These are phyloP conservation scores for Epinephelus cyanopodus DNA, from an alignment of 2,113 vertebrate genomes.

Conservation along the genomic window DNA sequence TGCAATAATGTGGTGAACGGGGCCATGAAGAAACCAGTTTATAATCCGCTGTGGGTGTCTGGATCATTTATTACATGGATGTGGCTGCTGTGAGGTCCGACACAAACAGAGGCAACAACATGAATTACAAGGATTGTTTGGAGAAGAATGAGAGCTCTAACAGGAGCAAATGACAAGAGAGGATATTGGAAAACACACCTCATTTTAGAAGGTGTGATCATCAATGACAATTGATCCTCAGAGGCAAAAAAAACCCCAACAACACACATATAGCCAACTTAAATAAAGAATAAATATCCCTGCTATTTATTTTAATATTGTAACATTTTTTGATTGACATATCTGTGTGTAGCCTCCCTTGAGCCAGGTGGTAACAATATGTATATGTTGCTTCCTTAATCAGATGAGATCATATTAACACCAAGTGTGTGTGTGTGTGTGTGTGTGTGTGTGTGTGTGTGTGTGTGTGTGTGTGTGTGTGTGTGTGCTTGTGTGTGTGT, in stretches of 20 bases:
- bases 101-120: not conserved
- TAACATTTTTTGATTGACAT: too few species aligned
- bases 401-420: not conserved
- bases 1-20: constrained; percentile 15
- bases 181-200: not conserved
- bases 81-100: constrained; percentile 1
- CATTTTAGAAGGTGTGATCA: not conserved
- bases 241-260: not conserved
- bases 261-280: too few species aligned
- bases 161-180: not conserved
- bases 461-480: too few species aligned
- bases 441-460: too few species aligned
- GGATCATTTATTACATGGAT: not conserved
- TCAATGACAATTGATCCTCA: not conserved
- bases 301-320: not conserved
- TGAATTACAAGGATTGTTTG: not conserved
- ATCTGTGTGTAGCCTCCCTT: too few species aligned
- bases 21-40: not conserved
- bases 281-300: not conserved
- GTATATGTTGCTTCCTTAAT: not conserved
- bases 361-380: too few species aligned
- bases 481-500: too few species aligned
- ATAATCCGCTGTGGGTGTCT: not conserved
- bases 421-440: too few species aligned
- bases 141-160: not conserved